Conservation (phyloP, 2,888 invertebrate species). For the Eupithecia vulgata region DNA sequence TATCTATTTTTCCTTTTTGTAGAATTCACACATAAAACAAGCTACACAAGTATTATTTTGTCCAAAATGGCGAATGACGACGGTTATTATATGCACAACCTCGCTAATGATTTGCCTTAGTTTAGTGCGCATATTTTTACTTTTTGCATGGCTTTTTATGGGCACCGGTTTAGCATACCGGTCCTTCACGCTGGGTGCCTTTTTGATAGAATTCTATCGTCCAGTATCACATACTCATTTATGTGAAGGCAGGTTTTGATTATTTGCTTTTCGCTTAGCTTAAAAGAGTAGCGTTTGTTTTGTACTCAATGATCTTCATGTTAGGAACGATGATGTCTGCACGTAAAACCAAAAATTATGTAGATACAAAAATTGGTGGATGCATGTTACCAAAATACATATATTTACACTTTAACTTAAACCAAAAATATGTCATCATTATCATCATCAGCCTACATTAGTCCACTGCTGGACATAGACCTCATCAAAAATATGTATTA, state of each 20-base stretch:
- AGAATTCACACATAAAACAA: neutral
- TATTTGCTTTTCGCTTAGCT: neutral
- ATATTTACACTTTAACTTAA: neutral
- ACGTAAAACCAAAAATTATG: neutral
- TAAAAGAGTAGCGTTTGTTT: neutral
- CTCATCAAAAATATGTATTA: neutral
- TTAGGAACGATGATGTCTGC: neutral
- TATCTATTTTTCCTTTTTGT: neutral
- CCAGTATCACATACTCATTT: conserved; percentile 13
- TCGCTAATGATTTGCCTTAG: neutral
- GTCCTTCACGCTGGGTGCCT: conserved; percentile 28
- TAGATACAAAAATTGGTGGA: neutral
- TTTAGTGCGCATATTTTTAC: conserved; percentile 13
- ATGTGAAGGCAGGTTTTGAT: conserved; percentile 6
- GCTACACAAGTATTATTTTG: neutral
- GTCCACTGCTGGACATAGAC: no score
- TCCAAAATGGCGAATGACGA: neutral
- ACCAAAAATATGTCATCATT: no score
- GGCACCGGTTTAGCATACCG: conserved; percentile 33
- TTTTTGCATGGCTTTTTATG: conserved; percentile 12
- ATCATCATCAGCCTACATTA: no score
- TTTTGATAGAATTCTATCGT: neutral
- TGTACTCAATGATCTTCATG: neutral
- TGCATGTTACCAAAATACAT: neutral
- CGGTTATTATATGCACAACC: neutral